These are phyloP conservation scores for Drosophila melanogaster DNA, from an alignment of 1,140 invertebrate genomes.

Conservation along the genomic window DNA sequence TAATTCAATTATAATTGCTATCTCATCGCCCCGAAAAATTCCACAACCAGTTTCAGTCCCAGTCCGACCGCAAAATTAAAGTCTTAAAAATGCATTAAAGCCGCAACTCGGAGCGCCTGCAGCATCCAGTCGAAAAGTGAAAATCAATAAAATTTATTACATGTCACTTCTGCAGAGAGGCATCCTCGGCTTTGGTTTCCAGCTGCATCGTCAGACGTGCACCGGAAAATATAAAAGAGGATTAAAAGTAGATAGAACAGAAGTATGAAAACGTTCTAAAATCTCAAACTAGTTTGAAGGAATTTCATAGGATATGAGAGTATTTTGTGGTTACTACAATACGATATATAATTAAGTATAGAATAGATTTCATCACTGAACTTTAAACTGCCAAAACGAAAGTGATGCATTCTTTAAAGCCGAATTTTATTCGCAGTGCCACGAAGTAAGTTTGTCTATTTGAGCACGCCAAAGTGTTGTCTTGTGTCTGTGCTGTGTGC, in stretches of 20 bases:
- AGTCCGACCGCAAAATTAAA: slow-evolving; percentile 45
- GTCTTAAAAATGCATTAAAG: slow-evolving; percentile 67
- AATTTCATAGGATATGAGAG: no score
- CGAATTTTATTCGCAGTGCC: not conserved
- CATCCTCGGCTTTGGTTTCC: slow-evolving; percentile 7
- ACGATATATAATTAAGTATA: no score
- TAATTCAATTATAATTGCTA: slow-evolving; percentile 58
- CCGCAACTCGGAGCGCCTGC: slow-evolving; percentile 20
- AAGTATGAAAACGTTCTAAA: no score
- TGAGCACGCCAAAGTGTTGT: slow-evolving; percentile 7
- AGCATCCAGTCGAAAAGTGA: slow-evolving; percentile 48
- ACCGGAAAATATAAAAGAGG: not conserved
- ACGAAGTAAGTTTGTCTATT: slow-evolving; percentile 14
- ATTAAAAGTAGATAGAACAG: not conserved
- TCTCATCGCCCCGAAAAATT: slow-evolving; percentile 21
- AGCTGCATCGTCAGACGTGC: not conserved
- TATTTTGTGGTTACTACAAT: no score
- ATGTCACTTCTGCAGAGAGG: slow-evolving; percentile 51
- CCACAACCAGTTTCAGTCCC: not conserved
- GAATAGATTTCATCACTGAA: no score
- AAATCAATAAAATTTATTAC: slow-evolving; percentile 77
- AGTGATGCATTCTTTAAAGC: not conserved
- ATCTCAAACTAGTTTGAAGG: no score
- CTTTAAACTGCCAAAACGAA: not conserved
- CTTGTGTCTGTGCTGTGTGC: slow-evolving; percentile 27